Evolutionary conservation across 2,888 invertebrate species (phyloP), one percentile per base, ranked within the genome.

Genomic region (Eristalinus aeneus): DNA sequence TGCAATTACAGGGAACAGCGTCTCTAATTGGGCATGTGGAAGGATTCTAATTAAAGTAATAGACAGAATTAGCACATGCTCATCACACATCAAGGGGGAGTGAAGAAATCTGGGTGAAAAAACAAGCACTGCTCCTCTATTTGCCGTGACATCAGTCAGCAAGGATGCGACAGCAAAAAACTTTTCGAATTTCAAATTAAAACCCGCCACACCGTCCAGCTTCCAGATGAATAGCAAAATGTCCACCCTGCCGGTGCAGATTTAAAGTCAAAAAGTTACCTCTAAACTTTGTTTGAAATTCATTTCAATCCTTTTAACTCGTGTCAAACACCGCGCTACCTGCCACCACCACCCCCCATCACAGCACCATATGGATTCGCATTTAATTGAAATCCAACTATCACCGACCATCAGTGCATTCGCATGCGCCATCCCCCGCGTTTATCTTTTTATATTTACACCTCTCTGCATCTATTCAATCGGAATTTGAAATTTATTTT

Each of bases 401-500:
- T 53, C 72, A 22, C 36, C 67, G 36, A 23, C 67, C 12, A 53
- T 39, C 58, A 32, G 32, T 56, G 12, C 22, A 53, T 39, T 64
- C 12, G 10, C 12, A 23, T 39, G 1, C 8, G 22, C 23, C 56
- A 61, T 9, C 60, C 6, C 16, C 39, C 16, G 2, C 11, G 5
- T 46, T 36, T 58, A 9, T 60, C 32, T 71, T 71, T 65, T 79
- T 71, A 74, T 69, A 84, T 85, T 85, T 39, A 84, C 65, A 83
- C 75, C 74, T 67, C 75, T 75, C 60, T 79, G 75, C 54, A 76
- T 67, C 75, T 75, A 78, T 79, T 84, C 72, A 80, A 80, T 85
- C 72, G 84, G 84, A 80, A 85, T 85, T 85, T 77, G 61, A 67
- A 85, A 85, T 80, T 79, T 80, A 80, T 85, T 85, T 80, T 46